A percentile compares a stretch with the other conserved stretches of the same genome.
Evolutionary conservation across 2,797 vertebrate genomes (phyloP).

Genomic region (Coregonus suidteri): DNA sequence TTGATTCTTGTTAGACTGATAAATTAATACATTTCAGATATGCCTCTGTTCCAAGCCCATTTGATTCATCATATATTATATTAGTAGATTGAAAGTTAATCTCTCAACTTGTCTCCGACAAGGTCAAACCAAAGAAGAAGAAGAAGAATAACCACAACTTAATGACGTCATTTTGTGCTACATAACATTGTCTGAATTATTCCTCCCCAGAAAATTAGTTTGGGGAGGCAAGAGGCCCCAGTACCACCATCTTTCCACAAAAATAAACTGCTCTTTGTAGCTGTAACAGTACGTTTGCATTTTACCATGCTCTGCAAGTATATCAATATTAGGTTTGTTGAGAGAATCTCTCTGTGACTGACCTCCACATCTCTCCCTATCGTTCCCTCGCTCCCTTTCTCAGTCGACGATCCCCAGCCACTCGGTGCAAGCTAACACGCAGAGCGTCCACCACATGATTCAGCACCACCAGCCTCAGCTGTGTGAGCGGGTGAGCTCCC

Average conservation of each 20-base stretch:
- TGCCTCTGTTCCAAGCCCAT: not conserved
- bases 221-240: constrained; percentile 52
- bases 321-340: not conserved
- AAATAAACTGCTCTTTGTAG: constrained; percentile 79
- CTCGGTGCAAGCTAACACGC: constrained; percentile 83
- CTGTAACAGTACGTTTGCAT: constrained; percentile 83
- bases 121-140: constrained; percentile 69
- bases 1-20: not conserved
- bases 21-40: not conserved
- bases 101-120: constrained; percentile 48
- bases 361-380: not conserved
- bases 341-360: not conserved
- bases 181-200: not conserved
- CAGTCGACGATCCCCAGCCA: constrained; percentile 85
- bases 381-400: not conserved
- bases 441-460: constrained; percentile 81
- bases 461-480: no score
- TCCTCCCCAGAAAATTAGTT: constrained; percentile 71
- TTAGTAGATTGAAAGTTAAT: no score
- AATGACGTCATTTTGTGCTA: not conserved
- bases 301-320: not conserved
- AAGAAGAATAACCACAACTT: not conserved
- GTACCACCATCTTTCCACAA: constrained; percentile 50
- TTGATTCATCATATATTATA: no score
- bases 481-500: no score